Conservation (phyloP, 2,113 vertebrate genomes). For the Amazona guildingii region DNA sequence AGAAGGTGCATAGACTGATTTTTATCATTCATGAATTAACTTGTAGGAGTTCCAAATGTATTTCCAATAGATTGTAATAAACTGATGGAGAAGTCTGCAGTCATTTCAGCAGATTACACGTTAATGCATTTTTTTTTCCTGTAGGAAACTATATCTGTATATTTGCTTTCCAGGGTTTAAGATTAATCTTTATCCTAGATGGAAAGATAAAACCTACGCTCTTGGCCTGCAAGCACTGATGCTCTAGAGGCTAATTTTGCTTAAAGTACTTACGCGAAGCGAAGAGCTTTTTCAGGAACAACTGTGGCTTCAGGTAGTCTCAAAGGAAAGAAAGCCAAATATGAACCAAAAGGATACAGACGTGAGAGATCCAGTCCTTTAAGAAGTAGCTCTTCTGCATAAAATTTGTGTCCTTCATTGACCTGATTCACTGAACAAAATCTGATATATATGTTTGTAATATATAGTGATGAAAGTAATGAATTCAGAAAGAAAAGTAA, state of each 20-base stretch:
- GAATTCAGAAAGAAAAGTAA: background rate
- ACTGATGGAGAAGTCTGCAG: background rate
- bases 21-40: background rate
- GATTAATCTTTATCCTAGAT: background rate
- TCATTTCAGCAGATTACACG: background rate
- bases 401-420: background rate
- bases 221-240: background rate
- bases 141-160: background rate
- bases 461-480: accelerated
- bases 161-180: background rate
- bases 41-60: background rate
- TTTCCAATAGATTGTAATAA: background rate
- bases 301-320: background rate
- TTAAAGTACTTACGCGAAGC: background rate
- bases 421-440: background rate
- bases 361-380: background rate
- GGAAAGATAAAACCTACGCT: background rate
- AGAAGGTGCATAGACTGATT: background rate
- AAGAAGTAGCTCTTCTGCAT: background rate
- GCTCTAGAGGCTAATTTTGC: background rate
- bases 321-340: background rate
- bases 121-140: background rate
- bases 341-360: background rate
- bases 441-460: background rate
- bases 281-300: background rate